A percentile compares a stretch with the other conserved stretches of the same genome.
These are phyloP conservation scores for Sialis lutaria DNA, from an alignment of 2,888 invertebrate genomes.

Conservation along the genomic window DNA sequence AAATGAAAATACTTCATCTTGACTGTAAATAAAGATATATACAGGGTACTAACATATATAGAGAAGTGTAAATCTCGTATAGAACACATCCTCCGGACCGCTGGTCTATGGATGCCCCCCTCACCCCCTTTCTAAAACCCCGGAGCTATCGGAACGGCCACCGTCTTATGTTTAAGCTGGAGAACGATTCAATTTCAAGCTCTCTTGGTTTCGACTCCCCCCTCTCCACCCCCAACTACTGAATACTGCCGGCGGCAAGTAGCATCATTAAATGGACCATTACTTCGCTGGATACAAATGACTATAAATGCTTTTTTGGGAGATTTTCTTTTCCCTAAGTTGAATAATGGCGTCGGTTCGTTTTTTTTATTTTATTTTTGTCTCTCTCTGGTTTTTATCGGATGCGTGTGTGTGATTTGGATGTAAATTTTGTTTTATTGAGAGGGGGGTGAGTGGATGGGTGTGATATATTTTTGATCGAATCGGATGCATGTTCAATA, in stretches of 20 bases:
- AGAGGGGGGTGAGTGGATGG: background rate
- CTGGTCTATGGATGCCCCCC: background rate
- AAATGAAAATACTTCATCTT: too few relatives aligned
- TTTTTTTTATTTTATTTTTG: too few relatives aligned
- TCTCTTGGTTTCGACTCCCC: constrained; percentile 23
- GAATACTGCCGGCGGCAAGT: constrained; percentile 20
- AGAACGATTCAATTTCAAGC: constrained; percentile 29
- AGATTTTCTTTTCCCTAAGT: constrained; percentile 6
- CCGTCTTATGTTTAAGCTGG: constrained; percentile 17
- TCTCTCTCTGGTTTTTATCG: too few relatives aligned
- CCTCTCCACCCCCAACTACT: background rate
- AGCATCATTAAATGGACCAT: constrained; percentile 30
- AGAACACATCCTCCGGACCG: constrained; percentile 1
- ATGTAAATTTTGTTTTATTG: too few relatives aligned
- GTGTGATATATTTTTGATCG: background rate
- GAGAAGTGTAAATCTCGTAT: background rate
- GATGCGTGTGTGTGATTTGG: too few relatives aligned
- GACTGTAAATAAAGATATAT: too few relatives aligned
- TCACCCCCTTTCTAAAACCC: constrained; percentile 1
- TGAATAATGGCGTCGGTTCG: constrained; percentile 3
- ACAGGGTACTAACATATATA: too few relatives aligned
- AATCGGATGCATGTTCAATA: background rate
- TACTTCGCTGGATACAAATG: constrained; percentile 29
- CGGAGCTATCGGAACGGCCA: constrained; percentile 12
- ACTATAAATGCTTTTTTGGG: constrained; percentile 19